phyloP scores from a whole-genome alignment of 2,113 vertebrate species.

The Alaudala cheleensis region DNA sequence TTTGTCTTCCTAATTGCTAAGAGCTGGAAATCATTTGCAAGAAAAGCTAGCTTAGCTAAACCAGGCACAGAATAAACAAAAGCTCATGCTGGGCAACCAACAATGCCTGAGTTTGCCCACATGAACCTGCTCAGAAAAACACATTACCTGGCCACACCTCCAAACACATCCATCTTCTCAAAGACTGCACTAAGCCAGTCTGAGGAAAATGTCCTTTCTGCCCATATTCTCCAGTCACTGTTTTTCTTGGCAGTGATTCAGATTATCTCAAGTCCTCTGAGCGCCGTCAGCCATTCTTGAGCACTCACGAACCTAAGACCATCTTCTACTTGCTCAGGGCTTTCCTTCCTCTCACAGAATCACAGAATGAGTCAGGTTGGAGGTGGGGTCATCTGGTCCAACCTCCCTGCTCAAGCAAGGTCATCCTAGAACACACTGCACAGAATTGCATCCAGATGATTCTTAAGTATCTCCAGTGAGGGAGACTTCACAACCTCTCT shows the following conservation, averaged over 20 bases:
- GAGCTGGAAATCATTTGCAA: background rate
- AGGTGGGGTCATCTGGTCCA: background rate
- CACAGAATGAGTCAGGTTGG: background rate
- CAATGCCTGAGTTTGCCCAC: background rate
- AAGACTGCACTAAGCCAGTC: background rate
- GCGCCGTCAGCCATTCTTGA: background rate
- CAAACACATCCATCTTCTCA: background rate
- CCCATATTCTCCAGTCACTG: background rate
- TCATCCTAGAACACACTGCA: background rate
- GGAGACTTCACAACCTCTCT: background rate
- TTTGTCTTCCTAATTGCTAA: background rate
- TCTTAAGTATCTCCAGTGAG: background rate
- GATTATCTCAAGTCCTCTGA: background rate
- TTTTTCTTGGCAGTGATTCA: background rate
- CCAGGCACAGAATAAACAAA: constrained; percentile 9
- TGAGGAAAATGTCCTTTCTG: background rate
- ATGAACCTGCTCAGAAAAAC: background rate
- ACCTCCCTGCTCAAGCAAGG: background rate
- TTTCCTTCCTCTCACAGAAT: background rate
- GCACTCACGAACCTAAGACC: background rate
- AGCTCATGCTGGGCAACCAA: background rate
- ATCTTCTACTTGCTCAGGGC: background rate
- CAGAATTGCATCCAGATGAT: background rate
- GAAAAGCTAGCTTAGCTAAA: background rate
- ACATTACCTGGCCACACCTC: background rate